phyloP scores from a whole-genome alignment of 2,113 vertebrate genomes.

The Heptranchias perlo region DNA sequence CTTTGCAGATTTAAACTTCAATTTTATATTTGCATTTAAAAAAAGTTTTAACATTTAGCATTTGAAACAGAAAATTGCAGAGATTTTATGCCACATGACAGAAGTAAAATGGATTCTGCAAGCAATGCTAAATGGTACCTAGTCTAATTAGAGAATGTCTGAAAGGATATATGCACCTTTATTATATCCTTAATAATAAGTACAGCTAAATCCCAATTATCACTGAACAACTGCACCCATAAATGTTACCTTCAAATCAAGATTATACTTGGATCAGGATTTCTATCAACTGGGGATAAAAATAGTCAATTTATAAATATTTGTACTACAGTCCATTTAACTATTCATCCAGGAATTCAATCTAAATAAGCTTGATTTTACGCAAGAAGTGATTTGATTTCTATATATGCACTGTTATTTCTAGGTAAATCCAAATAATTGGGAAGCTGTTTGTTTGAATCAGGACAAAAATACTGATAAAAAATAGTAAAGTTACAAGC shows the following conservation, averaged over 20 bases:
- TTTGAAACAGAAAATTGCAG: neutral
- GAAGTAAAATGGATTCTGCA: neutral
- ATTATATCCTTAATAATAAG: too few species aligned
- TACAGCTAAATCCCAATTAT: neutral
- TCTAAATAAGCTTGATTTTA: neutral
- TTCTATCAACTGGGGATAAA: neutral
- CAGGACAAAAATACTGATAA: neutral
- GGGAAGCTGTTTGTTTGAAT: neutral
- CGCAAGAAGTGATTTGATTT: neutral
- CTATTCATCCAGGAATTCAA: neutral
- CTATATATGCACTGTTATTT: neutral
- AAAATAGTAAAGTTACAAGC: too few species aligned
- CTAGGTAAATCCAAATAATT: neutral
- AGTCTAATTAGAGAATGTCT: neutral
- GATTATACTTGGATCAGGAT: conserved; percentile 4
- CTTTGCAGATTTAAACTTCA: neutral
- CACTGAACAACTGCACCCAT: neutral
- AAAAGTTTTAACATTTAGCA: neutral
- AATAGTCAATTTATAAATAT: conserved; percentile 5
- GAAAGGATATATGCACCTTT: neutral
- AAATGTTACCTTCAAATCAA: neutral
- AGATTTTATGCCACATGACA: neutral
- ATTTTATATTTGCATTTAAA: neutral
- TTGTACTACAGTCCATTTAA: neutral
- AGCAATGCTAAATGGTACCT: neutral